Evolutionary conservation across 2,797 vertebrate species (phyloP).

Genomic region (Agapornis canus): DNA sequence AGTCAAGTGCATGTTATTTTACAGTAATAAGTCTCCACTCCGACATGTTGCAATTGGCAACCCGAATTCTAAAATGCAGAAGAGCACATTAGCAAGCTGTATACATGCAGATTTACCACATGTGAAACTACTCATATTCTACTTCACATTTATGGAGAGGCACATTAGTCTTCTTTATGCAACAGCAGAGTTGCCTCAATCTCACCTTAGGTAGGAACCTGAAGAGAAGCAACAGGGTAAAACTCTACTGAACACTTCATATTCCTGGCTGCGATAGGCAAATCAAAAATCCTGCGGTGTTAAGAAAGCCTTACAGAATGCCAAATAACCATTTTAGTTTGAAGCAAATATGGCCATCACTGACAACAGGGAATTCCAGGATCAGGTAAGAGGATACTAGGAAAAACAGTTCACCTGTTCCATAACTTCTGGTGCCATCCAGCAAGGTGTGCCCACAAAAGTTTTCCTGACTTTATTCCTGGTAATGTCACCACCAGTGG

Average conservation of each 20-base stretch:
- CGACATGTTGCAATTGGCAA: neutral
- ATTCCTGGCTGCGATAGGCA: neutral
- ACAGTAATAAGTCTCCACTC: neutral
- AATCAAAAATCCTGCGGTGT: neutral
- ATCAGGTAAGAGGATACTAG: neutral
- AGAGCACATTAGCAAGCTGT: neutral
- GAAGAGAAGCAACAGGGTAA: neutral
- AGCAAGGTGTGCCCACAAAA: slow-evolving; percentile 94
- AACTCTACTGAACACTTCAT: neutral
- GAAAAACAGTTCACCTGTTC: slow-evolving; percentile 84
- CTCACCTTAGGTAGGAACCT: neutral
- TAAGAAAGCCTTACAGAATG: neutral
- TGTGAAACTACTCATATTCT: neutral
- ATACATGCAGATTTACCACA: neutral
- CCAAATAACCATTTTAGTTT: neutral
- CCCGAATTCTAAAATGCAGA: neutral
- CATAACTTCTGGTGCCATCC: slow-evolving; percentile 99
- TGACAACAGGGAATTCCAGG: neutral
- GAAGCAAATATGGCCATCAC: neutral
- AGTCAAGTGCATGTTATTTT: neutral
- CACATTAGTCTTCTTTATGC: neutral
- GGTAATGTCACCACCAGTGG: slow-evolving; percentile 93
- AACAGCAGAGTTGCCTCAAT: neutral
- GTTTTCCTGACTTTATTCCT: slow-evolving; percentile 96
- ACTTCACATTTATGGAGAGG: neutral